phyloP scores from a whole-genome alignment of 2,888 invertebrate species.

The Deilephila elpenor region DNA sequence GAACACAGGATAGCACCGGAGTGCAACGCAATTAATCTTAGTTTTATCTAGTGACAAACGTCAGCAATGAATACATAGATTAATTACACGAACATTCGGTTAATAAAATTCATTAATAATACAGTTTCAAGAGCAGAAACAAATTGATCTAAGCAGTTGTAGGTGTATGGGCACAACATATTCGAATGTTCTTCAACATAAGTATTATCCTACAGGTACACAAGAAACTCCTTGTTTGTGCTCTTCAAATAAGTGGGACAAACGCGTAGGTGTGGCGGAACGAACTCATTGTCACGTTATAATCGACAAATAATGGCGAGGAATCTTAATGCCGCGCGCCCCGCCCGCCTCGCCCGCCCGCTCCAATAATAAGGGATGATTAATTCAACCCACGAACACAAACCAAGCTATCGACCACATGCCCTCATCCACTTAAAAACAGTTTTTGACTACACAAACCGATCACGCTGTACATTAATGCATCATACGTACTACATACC shows the following conservation, averaged over 20 bases:
- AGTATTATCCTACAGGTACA: background rate
- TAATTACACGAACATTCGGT: too few species aligned
- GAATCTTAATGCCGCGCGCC: conserved; percentile 15
- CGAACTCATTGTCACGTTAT: conserved; percentile 19
- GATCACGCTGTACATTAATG: background rate
- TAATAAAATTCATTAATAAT: too few species aligned
- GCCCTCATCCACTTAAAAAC: background rate
- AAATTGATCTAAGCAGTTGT: too few species aligned
- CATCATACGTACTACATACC: background rate
- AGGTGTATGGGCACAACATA: background rate
- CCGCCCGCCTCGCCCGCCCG: background rate
- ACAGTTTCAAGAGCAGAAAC: background rate
- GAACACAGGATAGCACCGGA: too few species aligned
- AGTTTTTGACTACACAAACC: background rate
- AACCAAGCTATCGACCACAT: conserved; percentile 13
- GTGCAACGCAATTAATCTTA: too few species aligned
- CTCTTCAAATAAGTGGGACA: conserved; percentile 15
- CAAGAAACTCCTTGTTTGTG: conserved; percentile 6
- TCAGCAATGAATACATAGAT: too few species aligned
- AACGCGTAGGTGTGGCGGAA: conserved; percentile 14
- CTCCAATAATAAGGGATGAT: conserved; percentile 26
- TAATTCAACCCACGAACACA: conserved; percentile 21
- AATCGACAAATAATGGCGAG: conserved; percentile 21
- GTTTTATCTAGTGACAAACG: too few species aligned
- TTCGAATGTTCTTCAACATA: background rate